Base-by-base conservation (phyloP, 2,113 vertebrate genomes). In the Chlorodrepanis virens region DNA sequence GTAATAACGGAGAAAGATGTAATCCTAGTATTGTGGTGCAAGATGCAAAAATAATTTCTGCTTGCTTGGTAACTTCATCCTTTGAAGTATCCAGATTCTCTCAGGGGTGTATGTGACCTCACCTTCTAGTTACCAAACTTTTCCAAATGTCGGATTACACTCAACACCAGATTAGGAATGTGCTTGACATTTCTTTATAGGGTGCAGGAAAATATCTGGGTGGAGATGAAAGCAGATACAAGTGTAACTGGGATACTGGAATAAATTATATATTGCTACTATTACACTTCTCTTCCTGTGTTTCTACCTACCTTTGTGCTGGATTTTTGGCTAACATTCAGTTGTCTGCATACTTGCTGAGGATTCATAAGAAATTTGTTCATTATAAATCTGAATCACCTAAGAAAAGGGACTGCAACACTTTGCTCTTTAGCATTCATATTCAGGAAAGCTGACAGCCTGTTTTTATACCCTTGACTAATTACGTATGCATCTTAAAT, bases 121-220 rank as follows among this genome's bases (percentile, higher is more conserved):
- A 94, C 90, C 86, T 94, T 91, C 87, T 57, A 95, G 91, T 93
- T 97, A 92, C 94, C 93, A 97, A 96, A 95, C 67, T 97, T 95
- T 97, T 95, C 94, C 96, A 94, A 97, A 96, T 96, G 96, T 96
- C 93, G 77, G 95, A 97, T 97, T 97, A 97, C 93, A 96, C 95
- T 97, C 96, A 95, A 93, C 96, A 96, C 91, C 74, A 94, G 94
- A 96, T 94, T 94, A 96, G 94, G 96, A 96, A 96, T 96, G 94
- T 91, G 83, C 93, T 85, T 95, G 88, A 95, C 91, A 95, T 96
- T 96, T 97, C 96, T 97, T 97, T 96, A 97, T 96, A 97, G 93
- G 80, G 93, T 95, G 95, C 94, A 94, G 91, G 93, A 91, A 96
- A 96, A 95, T 94, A 96, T 67, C 97, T 96, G 95, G 93, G 93